phyloP scores from a whole-genome alignment of 2,113 vertebrate species.

The Glaucomys volans region DNA sequence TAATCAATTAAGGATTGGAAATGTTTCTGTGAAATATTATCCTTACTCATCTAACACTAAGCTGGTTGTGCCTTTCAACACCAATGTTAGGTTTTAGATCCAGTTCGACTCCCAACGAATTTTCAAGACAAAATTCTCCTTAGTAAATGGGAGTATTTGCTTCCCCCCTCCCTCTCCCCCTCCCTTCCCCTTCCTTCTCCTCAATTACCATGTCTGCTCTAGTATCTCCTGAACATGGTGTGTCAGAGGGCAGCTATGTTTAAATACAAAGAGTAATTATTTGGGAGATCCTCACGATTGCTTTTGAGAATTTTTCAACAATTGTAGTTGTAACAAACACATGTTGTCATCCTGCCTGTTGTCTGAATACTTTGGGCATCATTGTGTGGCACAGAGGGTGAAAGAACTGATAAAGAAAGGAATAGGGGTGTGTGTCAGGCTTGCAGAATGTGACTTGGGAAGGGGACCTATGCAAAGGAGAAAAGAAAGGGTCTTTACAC shows the following conservation, averaged over 20 bases:
- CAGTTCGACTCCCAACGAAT: neutral
- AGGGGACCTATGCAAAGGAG: neutral
- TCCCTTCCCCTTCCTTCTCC: neutral
- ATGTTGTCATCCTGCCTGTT: neutral
- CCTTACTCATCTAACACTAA: neutral
- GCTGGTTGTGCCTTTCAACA: neutral
- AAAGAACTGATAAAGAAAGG: neutral
- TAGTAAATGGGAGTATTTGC: neutral
- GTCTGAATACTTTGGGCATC: neutral
- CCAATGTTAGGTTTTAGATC: neutral
- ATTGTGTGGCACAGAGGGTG: neutral
- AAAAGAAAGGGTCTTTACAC: neutral
- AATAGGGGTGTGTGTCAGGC: no score
- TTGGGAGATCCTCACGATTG: neutral
- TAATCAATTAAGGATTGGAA: neutral
- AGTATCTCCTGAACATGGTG: neutral
- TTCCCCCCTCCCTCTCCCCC: neutral
- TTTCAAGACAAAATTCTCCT: neutral
- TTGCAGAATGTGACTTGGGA: neutral
- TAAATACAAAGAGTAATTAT: conserved; percentile 12
- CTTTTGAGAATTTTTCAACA: conserved; percentile 18
- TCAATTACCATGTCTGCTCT: neutral
- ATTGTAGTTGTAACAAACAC: neutral
- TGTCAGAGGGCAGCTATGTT: neutral
- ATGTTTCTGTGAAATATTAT: neutral